phyloP scores from a whole-genome alignment of 2,888 invertebrate genomes.

The Agrochola lychnidis region DNA sequence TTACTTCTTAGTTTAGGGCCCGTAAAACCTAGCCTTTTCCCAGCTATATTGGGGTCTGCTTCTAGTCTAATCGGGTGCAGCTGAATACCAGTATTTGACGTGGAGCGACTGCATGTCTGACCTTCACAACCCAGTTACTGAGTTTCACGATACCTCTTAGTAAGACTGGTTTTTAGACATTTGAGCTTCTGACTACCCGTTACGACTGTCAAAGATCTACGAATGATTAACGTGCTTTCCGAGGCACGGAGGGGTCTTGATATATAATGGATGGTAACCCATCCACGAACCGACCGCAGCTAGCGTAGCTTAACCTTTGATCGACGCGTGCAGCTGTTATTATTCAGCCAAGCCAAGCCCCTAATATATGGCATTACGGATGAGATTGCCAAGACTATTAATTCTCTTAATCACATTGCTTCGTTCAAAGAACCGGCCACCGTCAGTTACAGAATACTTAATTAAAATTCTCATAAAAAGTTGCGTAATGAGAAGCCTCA shows the following conservation, averaged over 20 bases:
- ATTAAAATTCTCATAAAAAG: constrained; percentile 41
- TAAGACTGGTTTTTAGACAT: not conserved
- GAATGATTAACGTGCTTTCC: not conserved
- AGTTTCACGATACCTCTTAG: not conserved
- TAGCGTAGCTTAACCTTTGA: not conserved
- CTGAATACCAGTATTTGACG: not conserved
- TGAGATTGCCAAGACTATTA: constrained; percentile 1
- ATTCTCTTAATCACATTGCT: constrained; percentile 4
- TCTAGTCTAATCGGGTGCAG: not conserved
- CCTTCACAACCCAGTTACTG: not conserved
- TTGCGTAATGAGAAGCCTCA: constrained; percentile 27
- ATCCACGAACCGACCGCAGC: not conserved
- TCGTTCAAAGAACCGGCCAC: not conserved
- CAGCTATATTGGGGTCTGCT: not conserved
- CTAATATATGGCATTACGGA: not conserved
- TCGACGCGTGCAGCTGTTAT: not conserved
- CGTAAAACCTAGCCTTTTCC: not conserved
- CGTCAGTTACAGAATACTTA: constrained; percentile 24
- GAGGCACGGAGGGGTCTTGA: not conserved
- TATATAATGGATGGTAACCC: not conserved
- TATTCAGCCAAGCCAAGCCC: not conserved
- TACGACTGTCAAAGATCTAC: not conserved
- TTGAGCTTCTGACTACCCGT: not conserved
- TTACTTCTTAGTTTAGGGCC: not conserved
- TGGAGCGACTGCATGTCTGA: not conserved